Evolutionary conservation across 2,113 vertebrate genomes (phyloP).

Genomic region (Notothenia coriiceps): DNA sequence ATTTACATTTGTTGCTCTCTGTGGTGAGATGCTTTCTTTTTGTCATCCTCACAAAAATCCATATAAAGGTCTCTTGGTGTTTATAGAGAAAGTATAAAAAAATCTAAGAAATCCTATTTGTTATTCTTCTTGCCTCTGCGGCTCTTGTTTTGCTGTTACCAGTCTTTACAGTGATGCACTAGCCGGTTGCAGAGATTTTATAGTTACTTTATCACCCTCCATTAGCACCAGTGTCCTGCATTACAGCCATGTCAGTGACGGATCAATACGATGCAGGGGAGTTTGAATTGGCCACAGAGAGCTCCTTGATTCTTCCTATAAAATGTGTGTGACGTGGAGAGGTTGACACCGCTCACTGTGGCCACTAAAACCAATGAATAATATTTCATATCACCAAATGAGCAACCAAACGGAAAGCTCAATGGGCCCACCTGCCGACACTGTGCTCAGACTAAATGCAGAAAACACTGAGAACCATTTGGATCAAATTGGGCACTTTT

Average conservation of each 20-base stretch:
- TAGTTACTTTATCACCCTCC: constrained; percentile 71
- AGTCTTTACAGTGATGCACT: constrained; percentile 58
- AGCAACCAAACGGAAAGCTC: not conserved
- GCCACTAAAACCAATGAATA: constrained; percentile 27
- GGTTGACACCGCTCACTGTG: constrained; percentile 27
- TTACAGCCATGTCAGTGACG: constrained; percentile 68
- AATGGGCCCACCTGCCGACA: not conserved
- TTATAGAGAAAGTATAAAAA: constrained; percentile 40
- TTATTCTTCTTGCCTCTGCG: constrained; percentile 19
- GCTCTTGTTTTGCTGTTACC: constrained; percentile 22
- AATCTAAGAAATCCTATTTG: constrained; percentile 34
- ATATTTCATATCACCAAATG: constrained; percentile 38
- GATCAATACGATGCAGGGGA: constrained; percentile 72
- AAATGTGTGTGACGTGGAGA: constrained; percentile 53
- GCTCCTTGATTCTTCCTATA: constrained; percentile 62
- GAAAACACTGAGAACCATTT: constrained; percentile 11
- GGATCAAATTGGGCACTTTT: not conserved
- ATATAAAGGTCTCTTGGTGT: constrained; percentile 50
- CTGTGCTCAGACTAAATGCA: constrained; percentile 20
- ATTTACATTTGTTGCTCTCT: constrained; percentile 60
- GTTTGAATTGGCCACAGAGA: constrained; percentile 55
- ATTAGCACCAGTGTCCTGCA: constrained; percentile 71
- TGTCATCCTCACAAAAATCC: constrained; percentile 44
- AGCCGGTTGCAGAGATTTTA: constrained; percentile 58
- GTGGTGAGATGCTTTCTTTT: constrained; percentile 43